Evolutionary conservation across 2,797 vertebrate genomes (phyloP), one percentile per base, ranked within the genome.

Genomic region (Siniperca scherzeri): DNA sequence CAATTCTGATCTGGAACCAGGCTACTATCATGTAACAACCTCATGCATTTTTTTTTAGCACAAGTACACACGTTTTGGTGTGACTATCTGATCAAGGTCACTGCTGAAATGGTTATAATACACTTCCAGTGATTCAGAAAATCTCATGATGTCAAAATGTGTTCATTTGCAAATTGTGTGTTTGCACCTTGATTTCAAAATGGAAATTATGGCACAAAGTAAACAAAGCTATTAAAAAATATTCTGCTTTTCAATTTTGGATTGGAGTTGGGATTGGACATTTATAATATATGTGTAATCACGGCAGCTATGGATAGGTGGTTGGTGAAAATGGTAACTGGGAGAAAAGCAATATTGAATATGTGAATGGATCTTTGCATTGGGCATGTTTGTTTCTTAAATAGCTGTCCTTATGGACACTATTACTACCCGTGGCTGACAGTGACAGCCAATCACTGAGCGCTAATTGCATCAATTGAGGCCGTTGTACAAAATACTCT

Each of bases 401-500:
- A 62, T 16, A 16, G 40, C 74, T 62, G 42, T 62, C 12, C 50
- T 62, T 59, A 66, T 38, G 62, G 46, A 11, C 62, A 27, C 57
- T 21, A 73, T 84, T 80, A 71, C 55, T 16, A 14, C 38, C 42
- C 48, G 7, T 25, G 27, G 52, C 71, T 68, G 67, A 84, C 69
- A 42, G 60, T 68, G 84, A 86, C 71, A 83, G 72, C 48, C 79
- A 78, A 86, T 92, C 84, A 78, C 81, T 78, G 69, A 65, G 36
- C 14, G 0, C 78, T 87, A 90, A 88, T 80, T 73, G 65, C 78
- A 65, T 81, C 62, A 70, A 40, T 67, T 33, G 30, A 78, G 40
- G 36, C 80, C 21, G 67, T 56, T 83, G 70, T 46, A 6, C 81
- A 86, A 87, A 88, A 77, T 74, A 55, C 60, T 60, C 65, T 14